These are phyloP conservation scores for Lagopus muta DNA, from an alignment of 2,113 vertebrate genomes.

Conservation along the genomic window DNA sequence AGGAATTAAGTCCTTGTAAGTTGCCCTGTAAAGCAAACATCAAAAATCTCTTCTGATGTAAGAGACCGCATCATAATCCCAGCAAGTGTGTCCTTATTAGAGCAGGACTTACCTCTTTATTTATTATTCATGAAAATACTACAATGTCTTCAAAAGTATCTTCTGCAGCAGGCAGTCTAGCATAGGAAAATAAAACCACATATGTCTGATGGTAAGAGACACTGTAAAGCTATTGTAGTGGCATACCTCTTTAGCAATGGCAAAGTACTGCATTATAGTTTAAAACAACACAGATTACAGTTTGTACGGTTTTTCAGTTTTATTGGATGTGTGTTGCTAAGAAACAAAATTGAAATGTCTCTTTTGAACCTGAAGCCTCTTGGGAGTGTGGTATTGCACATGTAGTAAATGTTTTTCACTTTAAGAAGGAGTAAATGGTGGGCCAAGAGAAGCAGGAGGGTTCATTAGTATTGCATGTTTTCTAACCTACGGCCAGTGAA, in stretches of 20 bases:
- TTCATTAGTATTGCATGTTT: slow-evolving; percentile 30
- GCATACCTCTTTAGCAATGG: background rate
- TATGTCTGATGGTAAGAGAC: slow-evolving; percentile 3
- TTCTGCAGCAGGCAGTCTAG: slow-evolving; percentile 19
- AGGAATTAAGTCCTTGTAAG: background rate
- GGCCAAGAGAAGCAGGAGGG: slow-evolving; percentile 7
- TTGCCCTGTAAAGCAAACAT: slow-evolving; percentile 14
- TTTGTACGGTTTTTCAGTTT: slow-evolving; percentile 25
- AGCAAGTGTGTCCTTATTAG: background rate
- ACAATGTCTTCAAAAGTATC: background rate
- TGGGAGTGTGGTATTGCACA: background rate
- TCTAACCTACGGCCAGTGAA: slow-evolving; percentile 30
- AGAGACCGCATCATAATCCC: background rate
- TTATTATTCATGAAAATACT: slow-evolving; percentile 43
- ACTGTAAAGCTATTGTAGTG: slow-evolving; percentile 5
- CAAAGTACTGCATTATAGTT: slow-evolving; percentile 35
- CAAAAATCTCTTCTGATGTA: background rate
- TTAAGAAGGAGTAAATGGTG: slow-evolving; percentile 39
- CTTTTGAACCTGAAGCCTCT: slow-evolving; percentile 51
- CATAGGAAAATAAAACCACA: background rate
- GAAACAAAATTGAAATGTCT: slow-evolving; percentile 62
- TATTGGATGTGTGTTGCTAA: slow-evolving; percentile 62
- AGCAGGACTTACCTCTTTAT: slow-evolving; percentile 18
- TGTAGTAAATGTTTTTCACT: slow-evolving; percentile 22
- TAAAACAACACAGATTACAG: background rate